Evolutionary conservation across 2,797 vertebrate genomes (phyloP).

Genomic region (Limosa lapponica): DNA sequence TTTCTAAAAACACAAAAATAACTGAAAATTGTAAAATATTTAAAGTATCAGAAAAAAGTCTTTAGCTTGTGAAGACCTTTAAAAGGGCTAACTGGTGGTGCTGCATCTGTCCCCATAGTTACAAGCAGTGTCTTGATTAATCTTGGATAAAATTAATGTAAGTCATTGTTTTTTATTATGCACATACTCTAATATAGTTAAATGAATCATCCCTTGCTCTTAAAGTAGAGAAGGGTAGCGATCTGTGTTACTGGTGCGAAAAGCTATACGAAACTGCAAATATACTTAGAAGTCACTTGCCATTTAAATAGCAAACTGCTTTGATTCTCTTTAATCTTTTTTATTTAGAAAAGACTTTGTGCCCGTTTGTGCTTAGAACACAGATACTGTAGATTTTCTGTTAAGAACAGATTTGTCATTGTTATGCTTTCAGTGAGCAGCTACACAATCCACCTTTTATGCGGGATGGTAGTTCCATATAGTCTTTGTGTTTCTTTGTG

Average conservation of each 20-base stretch:
- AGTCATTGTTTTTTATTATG: not conserved
- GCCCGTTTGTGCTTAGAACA: not conserved
- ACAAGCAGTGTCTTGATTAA: not conserved
- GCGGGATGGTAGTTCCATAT: not conserved
- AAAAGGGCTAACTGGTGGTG: not conserved
- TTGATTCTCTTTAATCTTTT: not conserved
- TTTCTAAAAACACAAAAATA: not conserved
- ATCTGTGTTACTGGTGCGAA: not conserved
- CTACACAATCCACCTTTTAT: not conserved
- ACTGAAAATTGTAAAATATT: not conserved
- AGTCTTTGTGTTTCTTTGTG: not conserved
- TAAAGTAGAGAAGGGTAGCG: not conserved
- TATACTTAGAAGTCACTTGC: not conserved
- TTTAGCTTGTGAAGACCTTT: not conserved
- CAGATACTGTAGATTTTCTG: not conserved
- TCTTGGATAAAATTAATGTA: not conserved
- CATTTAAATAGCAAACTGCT: not conserved
- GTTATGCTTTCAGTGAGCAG: not conserved
- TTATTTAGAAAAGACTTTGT: not conserved
- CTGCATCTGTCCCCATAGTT: not conserved
- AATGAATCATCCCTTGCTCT: not conserved
- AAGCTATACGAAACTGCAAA: not conserved
- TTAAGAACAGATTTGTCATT: conserved; percentile 29
- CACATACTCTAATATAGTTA: not conserved
- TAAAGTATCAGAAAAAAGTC: not conserved